Conservation (phyloP, 2,888 invertebrate genomes). For the Embidobia sp. region DNA sequence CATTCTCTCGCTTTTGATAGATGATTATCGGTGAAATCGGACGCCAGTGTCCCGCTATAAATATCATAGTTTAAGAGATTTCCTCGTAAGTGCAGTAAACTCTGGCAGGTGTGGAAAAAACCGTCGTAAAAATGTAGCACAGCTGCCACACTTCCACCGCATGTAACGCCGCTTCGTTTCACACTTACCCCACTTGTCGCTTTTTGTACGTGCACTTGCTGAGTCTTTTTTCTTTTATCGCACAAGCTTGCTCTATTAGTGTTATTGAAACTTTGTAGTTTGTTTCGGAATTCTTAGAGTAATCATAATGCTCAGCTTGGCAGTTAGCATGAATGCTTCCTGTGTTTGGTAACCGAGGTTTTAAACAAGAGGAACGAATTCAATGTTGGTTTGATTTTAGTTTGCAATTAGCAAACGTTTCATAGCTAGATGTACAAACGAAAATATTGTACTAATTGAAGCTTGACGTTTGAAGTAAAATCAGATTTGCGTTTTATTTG, state of each 20-base stretch:
- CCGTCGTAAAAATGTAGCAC: slow-evolving; percentile 44
- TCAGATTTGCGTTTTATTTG: too few species aligned
- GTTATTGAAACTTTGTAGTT: background rate
- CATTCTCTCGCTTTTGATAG: slow-evolving; percentile 13
- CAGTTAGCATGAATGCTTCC: too few species aligned
- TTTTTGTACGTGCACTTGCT: slow-evolving; percentile 14
- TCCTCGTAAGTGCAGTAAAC: slow-evolving; percentile 38
- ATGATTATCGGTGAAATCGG: slow-evolving; percentile 42
- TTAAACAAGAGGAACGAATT: too few species aligned
- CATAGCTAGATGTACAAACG: too few species aligned
- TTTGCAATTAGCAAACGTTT: too few species aligned
- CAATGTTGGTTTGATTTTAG: too few species aligned
- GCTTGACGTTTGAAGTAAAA: too few species aligned
- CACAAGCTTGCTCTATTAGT: background rate
- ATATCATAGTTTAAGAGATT: slow-evolving; percentile 33
- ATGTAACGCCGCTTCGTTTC: slow-evolving; percentile 24
- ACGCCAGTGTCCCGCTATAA: slow-evolving; percentile 32
- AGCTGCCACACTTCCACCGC: slow-evolving; percentile 34
- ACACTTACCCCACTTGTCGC: slow-evolving; percentile 15
- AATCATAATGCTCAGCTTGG: too few species aligned
- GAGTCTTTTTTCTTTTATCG: background rate
- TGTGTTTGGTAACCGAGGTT: too few species aligned
- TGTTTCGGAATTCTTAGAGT: too few species aligned
- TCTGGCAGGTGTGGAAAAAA: slow-evolving; percentile 43
- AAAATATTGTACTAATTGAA: too few species aligned